These are phyloP conservation scores for Mormyrus proboscirostris DNA, from an alignment of 2,797 vertebrate genomes.

Conservation along the genomic window DNA sequence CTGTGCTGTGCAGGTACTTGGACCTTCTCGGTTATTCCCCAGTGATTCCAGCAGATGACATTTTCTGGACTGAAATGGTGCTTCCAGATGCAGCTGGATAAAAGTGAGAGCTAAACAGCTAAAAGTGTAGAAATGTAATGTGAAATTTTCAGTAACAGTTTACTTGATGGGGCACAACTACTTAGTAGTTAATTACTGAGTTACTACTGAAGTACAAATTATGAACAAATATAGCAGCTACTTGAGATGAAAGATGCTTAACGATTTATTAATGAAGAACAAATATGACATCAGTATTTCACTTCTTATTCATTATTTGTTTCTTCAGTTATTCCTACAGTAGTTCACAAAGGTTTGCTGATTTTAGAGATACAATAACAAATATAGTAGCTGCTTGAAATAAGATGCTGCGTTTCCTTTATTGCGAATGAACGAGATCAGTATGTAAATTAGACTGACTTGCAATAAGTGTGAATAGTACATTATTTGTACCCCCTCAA, in stretches of 20 bases:
- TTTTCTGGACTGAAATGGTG: neutral
- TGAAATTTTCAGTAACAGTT: neutral
- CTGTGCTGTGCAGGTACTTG: slow-evolving; percentile 89
- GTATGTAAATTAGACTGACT: neutral
- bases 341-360: neutral
- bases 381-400: neutral
- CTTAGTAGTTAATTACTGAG: neutral
- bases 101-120: neutral
- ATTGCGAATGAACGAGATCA: neutral
- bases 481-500: neutral
- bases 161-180: neutral
- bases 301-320: neutral
- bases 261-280: neutral
- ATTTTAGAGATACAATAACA: neutral
- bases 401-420: neutral
- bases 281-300: neutral
- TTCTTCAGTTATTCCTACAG: neutral
- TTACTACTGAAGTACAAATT: neutral
- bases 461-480: neutral
- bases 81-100: neutral
- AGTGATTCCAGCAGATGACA: neutral
- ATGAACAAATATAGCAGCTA: neutral
- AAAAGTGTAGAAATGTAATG: neutral
- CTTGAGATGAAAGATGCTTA: neutral
- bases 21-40: neutral